Evolutionary conservation across 1,140 invertebrate genomes (phyloP), one percentile per base, ranked within the genome.

Genomic region (Lordiphosa clarofinis): DNA sequence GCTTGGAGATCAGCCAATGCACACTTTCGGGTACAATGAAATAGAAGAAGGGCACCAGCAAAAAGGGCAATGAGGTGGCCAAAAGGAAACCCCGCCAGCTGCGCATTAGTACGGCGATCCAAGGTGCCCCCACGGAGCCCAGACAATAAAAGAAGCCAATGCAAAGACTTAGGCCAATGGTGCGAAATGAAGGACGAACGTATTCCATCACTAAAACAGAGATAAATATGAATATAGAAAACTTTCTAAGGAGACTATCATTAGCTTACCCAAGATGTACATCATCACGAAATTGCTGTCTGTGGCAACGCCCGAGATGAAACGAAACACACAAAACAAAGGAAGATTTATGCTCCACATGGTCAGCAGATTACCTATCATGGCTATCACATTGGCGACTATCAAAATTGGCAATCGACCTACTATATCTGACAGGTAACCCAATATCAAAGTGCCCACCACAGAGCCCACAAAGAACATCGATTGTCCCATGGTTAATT

Each of bases 201-300:
- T 93, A 93, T 73, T 92, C 92, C 90, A 92, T 90, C 4, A 92
- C 92, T 78, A 89, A 87, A 28, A 31, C 1, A 38, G 24, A n/a
- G n/a, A 31, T 9, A 8, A 1, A 3, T n/a, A n/a, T n/a, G n/a
- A n/a, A 37, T 7, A 12, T 7, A 2, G 3, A 4, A 1, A 1
- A 8, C 1, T 3, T 3, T 7, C 24, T 28, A 40, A 1, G 28
- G 24, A 10, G n/a, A 1, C 1, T 11, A 1, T 13, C 0, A 1
- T 4, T 19, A 1, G 57, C 81, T 88, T 63, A 92, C 91, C 90
- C 63, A 92, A 89, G 54, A 93, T 92, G 49, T 93, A 92, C 91
- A 92, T 92, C 89, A 92, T 91, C 19, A 92, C 90, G 59, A 92
- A 93, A 68, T 91, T 90, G 24, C 89, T 90, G 62, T 93, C 92